These are phyloP conservation scores for Hemicrepidius hirtus DNA, from an alignment of 2,888 invertebrate genomes.

Conservation along the genomic window DNA sequence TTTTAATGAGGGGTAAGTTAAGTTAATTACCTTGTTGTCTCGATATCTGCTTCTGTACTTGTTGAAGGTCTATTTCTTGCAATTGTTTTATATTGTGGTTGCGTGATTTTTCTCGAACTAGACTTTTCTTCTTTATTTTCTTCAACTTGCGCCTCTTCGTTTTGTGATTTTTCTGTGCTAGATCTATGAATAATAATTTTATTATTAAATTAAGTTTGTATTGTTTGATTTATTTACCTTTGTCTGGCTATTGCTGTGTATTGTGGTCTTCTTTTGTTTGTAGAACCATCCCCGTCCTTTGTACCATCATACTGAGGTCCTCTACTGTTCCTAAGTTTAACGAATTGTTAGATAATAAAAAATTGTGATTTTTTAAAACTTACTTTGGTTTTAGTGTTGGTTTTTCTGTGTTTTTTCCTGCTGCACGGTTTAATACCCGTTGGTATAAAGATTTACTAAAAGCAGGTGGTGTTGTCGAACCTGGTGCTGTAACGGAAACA, in stretches of 20 bases:
- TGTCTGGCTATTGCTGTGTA: slow-evolving; percentile 68
- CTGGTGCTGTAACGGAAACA: slow-evolving; percentile 70
- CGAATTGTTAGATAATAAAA: background rate
- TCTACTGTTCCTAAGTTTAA: slow-evolving; percentile 74
- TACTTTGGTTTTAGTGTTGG: slow-evolving; percentile 25
- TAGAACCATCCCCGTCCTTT: slow-evolving; percentile 69
- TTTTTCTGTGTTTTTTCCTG: slow-evolving; percentile 56
- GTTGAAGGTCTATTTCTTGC: slow-evolving; percentile 76
- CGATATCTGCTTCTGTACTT: slow-evolving; percentile 33
- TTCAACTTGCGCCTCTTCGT: slow-evolving; percentile 49
- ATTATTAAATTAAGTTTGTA: background rate
- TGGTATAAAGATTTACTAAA: slow-evolving; percentile 87
- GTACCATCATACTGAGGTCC: slow-evolving; percentile 77
- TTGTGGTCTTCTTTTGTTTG: slow-evolving; percentile 70
- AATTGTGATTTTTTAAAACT: background rate
- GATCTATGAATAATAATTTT: slow-evolving; percentile 57
- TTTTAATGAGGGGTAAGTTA: background rate
- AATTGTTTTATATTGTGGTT: slow-evolving; percentile 81
- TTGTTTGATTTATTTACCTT: slow-evolving; percentile 56
- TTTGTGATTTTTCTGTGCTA: slow-evolving; percentile 59
- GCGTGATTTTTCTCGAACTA: slow-evolving; percentile 58
- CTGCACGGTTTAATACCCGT: slow-evolving; percentile 77
- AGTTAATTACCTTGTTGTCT: slow-evolving; percentile 15
- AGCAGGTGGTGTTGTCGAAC: slow-evolving; percentile 77
- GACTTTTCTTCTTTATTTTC: slow-evolving; percentile 57